A percentile compares a stretch with the other conserved stretches of the same genome.
Evolutionary conservation across 2,888 invertebrate genomes (phyloP).

Genomic region (Gymnosoma rotundatum): DNA sequence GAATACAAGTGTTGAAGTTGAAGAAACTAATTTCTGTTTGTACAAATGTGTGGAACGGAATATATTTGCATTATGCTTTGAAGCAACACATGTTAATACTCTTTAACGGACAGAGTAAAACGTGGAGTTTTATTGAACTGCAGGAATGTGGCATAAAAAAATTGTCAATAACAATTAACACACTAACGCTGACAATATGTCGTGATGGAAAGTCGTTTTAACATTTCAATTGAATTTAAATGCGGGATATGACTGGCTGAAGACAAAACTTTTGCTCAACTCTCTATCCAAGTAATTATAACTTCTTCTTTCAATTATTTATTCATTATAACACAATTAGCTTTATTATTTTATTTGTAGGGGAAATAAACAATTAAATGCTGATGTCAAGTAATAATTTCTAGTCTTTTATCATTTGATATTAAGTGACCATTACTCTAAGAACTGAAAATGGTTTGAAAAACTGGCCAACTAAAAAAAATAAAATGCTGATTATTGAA

Average conservation of each 20-base stretch:
- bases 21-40: constrained; percentile 65
- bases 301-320: neutral
- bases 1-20: constrained; percentile 61
- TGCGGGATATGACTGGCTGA: constrained; percentile 37
- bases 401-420: neutral
- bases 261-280: neutral
- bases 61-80: constrained; percentile 44
- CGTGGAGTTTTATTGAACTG: constrained; percentile 1
- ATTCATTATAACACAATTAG: constrained; percentile 53
- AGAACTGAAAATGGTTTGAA: constrained; percentile 3
- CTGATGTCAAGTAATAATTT: neutral
- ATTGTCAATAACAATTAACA: constrained; percentile 52
- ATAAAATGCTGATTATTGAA: no score
- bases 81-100: constrained; percentile 56
- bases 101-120: constrained; percentile 5
- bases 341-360: constrained; percentile 19
- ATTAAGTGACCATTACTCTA: neutral
- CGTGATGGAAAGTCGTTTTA: constrained; percentile 45
- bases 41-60: constrained; percentile 30
- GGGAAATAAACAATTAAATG: constrained; percentile 34
- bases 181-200: constrained; percentile 26
- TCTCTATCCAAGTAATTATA: neutral
- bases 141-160: constrained; percentile 25
- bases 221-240: constrained; percentile 36
- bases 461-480: neutral